phyloP scores from a whole-genome alignment of 2,113 vertebrate genomes.

The Nematolebias whitei region DNA sequence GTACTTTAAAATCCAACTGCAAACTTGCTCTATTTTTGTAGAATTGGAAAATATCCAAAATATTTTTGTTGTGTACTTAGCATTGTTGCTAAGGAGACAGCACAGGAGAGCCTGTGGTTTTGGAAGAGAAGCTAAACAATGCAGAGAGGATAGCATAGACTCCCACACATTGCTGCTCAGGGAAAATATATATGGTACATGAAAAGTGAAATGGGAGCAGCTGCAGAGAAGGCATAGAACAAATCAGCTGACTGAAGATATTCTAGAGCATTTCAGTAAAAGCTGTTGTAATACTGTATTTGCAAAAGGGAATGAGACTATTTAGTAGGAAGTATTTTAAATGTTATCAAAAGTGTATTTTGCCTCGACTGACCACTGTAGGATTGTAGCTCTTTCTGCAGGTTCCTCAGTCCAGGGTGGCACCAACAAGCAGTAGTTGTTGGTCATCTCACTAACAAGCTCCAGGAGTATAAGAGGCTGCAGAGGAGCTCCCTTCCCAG shows the following conservation, averaged over 20 bases:
- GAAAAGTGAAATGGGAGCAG: conserved; percentile 44
- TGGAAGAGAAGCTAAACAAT: conserved; percentile 57
- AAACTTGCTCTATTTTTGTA: conserved; percentile 30
- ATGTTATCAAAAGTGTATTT: conserved; percentile 9
- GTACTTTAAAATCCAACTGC: conserved; percentile 55
- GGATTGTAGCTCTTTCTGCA: no score
- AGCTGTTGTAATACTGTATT: conserved; percentile 8
- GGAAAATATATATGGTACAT: conserved; percentile 47
- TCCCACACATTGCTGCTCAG: conserved; percentile 66
- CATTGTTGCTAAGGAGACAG: conserved; percentile 77
- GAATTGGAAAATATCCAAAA: conserved; percentile 73
- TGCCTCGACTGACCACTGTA: conserved; percentile 7
- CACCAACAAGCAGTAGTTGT: no score
- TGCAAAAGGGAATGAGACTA: conserved; percentile 20
- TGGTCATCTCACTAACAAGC: no score
- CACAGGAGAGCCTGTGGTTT: conserved; percentile 51
- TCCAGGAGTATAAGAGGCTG: no score
- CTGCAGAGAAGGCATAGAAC: conserved; percentile 35
- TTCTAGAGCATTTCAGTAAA: conserved; percentile 34
- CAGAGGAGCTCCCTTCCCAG: no score
- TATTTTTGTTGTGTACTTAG: conserved; percentile 53
- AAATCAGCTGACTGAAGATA: conserved; percentile 52
- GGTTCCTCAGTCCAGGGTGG: no score
- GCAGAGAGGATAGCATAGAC: conserved; percentile 47
- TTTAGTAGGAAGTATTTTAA: neutral